Conservation (phyloP, 2,888 invertebrate species). For the Hemithea aestivaria region DNA sequence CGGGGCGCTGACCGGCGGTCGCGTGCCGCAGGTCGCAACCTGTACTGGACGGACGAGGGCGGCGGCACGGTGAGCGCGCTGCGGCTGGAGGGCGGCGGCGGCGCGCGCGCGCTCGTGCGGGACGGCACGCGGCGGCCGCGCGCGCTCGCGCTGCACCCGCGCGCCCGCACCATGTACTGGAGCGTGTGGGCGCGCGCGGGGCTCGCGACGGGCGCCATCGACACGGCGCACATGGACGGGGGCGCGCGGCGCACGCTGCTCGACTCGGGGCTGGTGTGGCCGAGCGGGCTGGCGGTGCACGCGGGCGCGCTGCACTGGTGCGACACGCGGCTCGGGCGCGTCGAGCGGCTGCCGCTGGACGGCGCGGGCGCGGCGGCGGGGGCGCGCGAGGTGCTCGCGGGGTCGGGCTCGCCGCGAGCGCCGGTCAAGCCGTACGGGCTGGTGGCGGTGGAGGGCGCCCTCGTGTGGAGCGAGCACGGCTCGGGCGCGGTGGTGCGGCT, state of each 20-base stretch:
- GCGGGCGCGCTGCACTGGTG: slow-evolving; percentile 72
- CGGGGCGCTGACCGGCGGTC: too few species aligned
- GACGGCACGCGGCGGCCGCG: slow-evolving; percentile 80
- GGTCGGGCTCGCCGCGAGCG: slow-evolving; percentile 43
- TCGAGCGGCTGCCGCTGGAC: slow-evolving; percentile 76
- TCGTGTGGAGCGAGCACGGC: slow-evolving; percentile 85
- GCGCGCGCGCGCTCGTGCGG: slow-evolving; percentile 78
- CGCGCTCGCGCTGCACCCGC: slow-evolving; percentile 83
- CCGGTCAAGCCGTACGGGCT: slow-evolving; percentile 84
- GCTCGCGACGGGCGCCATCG: slow-evolving; percentile 62
- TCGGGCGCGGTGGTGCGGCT: slow-evolving; percentile 83
- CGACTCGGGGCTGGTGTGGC: slow-evolving; percentile 81
- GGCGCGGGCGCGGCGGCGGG: slow-evolving; percentile 27
- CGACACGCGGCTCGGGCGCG: slow-evolving; percentile 83
- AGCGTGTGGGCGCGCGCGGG: slow-evolving; percentile 81
- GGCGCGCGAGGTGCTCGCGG: slow-evolving; percentile 61
- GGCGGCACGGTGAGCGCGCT: slow-evolving; percentile 84
- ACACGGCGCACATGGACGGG: slow-evolving; percentile 88
- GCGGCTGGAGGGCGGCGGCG: slow-evolving; percentile 79
- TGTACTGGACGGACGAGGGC: slow-evolving; percentile 91
- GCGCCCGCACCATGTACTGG: slow-evolving; percentile 86
- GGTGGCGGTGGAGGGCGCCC: slow-evolving; percentile 50
- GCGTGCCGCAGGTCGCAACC: slow-evolving; percentile 76
- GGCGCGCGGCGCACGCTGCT: slow-evolving; percentile 78
- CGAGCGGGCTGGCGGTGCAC: slow-evolving; percentile 82